Evolutionary conservation across 2,888 invertebrate species (phyloP).

Genomic region (Anodontia alba): DNA sequence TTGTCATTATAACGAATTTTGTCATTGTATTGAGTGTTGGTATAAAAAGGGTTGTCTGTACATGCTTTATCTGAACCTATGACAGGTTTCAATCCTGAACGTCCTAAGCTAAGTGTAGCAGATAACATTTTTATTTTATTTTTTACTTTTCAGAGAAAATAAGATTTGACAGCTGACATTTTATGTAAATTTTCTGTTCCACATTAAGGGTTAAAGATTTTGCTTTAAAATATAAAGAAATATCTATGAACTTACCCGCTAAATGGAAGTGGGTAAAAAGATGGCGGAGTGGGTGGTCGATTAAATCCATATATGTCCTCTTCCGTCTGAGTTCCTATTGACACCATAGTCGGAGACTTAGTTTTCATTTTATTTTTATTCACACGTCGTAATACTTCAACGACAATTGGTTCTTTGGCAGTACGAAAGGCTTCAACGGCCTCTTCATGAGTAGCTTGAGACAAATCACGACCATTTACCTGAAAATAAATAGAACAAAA

Average conservation of each 20-base stretch:
- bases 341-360: constrained; percentile 79
- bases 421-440: constrained; percentile 84
- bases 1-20: no score
- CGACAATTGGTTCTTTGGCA: constrained; percentile 84
- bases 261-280: constrained; percentile 72
- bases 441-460: constrained; percentile 84
- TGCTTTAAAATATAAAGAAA: no score
- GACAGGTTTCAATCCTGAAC: no score
- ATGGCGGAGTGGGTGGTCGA: constrained; percentile 78
- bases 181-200: no score
- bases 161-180: no score
- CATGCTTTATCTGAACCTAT: no score
- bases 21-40: no score
- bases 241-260: constrained; percentile 78
- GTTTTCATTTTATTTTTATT: constrained; percentile 76
- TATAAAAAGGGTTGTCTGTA: no score
- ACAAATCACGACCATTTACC: constrained; percentile 85
- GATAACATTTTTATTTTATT: no score
- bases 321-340: constrained; percentile 84
- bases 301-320: constrained; percentile 81
- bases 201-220: no score
- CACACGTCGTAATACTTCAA: constrained; percentile 83
- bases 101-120: no score
- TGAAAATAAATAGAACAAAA: constrained; percentile 66
- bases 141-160: no score